These are phyloP conservation scores for Crepidodera aurea DNA, from an alignment of 2,888 invertebrate genomes.

Conservation along the genomic window DNA sequence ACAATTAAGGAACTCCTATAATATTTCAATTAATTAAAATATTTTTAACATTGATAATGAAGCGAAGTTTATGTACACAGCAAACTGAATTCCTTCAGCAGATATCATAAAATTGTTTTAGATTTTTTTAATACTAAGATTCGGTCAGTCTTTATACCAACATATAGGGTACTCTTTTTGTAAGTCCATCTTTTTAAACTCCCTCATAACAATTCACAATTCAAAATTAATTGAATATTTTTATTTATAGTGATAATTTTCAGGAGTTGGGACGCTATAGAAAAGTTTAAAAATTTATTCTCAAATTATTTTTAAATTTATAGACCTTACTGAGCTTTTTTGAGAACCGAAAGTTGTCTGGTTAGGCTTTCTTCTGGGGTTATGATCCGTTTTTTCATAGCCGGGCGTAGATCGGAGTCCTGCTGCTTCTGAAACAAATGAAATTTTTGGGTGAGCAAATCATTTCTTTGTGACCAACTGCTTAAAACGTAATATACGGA, in stretches of 20 bases:
- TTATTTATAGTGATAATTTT: conserved; percentile 22
- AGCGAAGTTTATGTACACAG: conserved; percentile 16
- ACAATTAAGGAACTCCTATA: conserved; percentile 26
- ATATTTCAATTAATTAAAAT: background rate
- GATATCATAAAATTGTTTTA: conserved; percentile 1
- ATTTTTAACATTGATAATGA: background rate
- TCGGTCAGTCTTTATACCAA: conserved; percentile 48
- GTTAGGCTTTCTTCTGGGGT: conserved; percentile 71
- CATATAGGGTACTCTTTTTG: conserved; percentile 30
- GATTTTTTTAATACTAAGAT: conserved; percentile 45
- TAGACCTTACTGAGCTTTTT: conserved; percentile 66
- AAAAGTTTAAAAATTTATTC: conserved; percentile 22
- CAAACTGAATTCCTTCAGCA: background rate
- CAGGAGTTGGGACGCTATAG: conserved; percentile 26
- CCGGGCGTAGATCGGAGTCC: conserved; percentile 53
- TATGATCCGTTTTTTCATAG: conserved; percentile 71
- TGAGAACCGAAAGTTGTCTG: conserved; percentile 70
- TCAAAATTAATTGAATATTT: background rate
- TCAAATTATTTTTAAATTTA: conserved; percentile 11
- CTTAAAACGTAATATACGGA: too few species aligned
- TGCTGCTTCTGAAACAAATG: conserved; percentile 55
- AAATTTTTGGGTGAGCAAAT: too few species aligned
- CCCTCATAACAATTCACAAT: conserved; percentile 11
- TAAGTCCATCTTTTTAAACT: conserved; percentile 18
- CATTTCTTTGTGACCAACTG: too few species aligned